Conservation (phyloP, 2,888 invertebrate species). For the Leptinotarsa juncta region DNA sequence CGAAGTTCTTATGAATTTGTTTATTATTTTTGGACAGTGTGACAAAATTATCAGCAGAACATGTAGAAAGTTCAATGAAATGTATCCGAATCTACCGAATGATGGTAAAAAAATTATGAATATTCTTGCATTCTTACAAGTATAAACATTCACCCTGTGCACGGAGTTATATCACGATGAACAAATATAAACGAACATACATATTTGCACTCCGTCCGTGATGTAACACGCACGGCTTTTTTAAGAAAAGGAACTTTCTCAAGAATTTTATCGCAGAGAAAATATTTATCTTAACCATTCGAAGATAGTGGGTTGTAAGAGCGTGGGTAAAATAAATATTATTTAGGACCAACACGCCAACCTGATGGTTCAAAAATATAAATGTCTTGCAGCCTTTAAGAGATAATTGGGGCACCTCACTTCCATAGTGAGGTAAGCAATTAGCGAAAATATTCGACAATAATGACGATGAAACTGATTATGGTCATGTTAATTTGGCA, state of each 20-base stretch:
- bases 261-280: slow-evolving; percentile 54
- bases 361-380: slow-evolving; percentile 41
- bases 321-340: slow-evolving; percentile 59
- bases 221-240: slow-evolving; percentile 15
- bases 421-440: slow-evolving; percentile 23
- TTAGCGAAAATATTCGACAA: slow-evolving; percentile 20
- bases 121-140: background rate
- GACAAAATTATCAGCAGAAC: too few species aligned
- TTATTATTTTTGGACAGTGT: too few species aligned
- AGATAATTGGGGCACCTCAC: slow-evolving; percentile 15
- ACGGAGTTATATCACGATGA: slow-evolving; percentile 2
- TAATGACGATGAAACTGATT: slow-evolving; percentile 10
- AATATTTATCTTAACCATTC: slow-evolving; percentile 54
- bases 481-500: slow-evolving; percentile 1
- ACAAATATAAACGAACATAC: slow-evolving; percentile 13
- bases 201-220: slow-evolving; percentile 29
- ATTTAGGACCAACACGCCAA: slow-evolving; percentile 48
- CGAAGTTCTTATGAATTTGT: too few species aligned
- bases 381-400: slow-evolving; percentile 4
- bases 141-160: slow-evolving; percentile 14
- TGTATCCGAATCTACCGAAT: too few species aligned
- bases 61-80: too few species aligned
- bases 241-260: slow-evolving; percentile 30
- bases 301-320: slow-evolving; percentile 50
- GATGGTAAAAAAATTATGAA: too few species aligned